Conservation (phyloP, 2,888 invertebrate genomes). For the Steinernema carpocapsae region DNA sequence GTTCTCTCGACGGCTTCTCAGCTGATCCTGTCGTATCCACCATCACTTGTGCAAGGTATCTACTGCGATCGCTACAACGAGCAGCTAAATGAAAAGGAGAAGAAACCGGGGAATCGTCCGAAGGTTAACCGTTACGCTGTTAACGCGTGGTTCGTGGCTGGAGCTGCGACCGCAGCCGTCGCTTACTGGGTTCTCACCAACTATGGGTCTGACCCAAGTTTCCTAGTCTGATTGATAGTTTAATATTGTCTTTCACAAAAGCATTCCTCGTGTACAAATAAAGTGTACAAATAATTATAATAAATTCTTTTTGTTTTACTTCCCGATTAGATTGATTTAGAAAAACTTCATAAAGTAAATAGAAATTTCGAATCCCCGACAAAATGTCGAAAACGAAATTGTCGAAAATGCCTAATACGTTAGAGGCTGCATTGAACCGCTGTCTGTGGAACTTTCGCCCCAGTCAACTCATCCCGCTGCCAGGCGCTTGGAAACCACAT, state of each 20-base stretch:
- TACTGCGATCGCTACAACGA: slow-evolving; percentile 11
- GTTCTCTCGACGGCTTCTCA: slow-evolving; percentile 42
- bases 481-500: too few relatives aligned
- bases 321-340: too few relatives aligned
- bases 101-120: background rate
- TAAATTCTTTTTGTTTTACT: background rate
- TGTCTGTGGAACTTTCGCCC: too few relatives aligned
- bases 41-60: slow-evolving; percentile 19
- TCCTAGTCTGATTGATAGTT: background rate
- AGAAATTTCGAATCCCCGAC: too few relatives aligned
- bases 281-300: background rate
- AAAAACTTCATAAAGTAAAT: too few relatives aligned
- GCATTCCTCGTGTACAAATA: background rate
- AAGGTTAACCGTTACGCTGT: slow-evolving; percentile 26
- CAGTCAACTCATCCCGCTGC: too few relatives aligned
- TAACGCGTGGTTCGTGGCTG: slow-evolving; percentile 19
- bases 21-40: slow-evolving; percentile 45
- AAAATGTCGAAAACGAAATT: background rate
- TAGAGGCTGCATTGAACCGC: too few relatives aligned
- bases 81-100: background rate
- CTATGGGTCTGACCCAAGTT: background rate
- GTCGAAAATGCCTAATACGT: too few relatives aligned
- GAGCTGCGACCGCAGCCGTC: slow-evolving; percentile 11
- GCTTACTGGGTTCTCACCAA: slow-evolving; percentile 11
- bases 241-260: background rate